A percentile compares a stretch with the other conserved stretches of the same genome.
phyloP scores from a whole-genome alignment of 2,888 invertebrate species.

The Limnephilus lunatus region DNA sequence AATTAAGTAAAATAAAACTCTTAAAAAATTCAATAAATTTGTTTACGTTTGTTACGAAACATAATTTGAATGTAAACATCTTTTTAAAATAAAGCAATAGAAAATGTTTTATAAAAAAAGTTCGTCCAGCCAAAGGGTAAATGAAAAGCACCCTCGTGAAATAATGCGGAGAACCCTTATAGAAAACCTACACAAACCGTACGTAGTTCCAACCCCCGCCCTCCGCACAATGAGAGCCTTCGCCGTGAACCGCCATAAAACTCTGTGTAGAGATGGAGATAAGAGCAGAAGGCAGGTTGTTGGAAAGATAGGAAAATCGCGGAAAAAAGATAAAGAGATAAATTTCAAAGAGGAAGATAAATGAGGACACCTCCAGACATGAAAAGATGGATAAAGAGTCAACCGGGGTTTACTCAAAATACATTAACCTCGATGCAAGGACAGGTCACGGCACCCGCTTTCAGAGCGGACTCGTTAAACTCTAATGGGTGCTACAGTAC shows the following conservation, averaged over 20 bases:
- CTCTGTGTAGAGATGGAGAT: conserved; percentile 6
- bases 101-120: not conserved
- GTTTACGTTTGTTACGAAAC: not conserved
- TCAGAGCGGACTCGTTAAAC: conserved; percentile 6
- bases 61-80: too few species aligned
- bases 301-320: conserved; percentile 41
- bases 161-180: not conserved
- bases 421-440: conserved; percentile 40
- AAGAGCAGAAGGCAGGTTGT: conserved; percentile 27
- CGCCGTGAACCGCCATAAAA: conserved; percentile 17
- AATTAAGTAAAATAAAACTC: too few species aligned
- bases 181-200: not conserved
- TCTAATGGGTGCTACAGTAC: not conserved
- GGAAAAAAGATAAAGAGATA: conserved; percentile 38
- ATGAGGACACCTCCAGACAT: conserved; percentile 42
- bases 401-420: conserved; percentile 21
- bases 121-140: not conserved
- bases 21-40: too few species aligned
- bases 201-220: not conserved
- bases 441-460: conserved; percentile 6
- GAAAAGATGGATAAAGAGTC: conserved; percentile 31
- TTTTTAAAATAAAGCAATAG: not conserved
- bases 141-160: not conserved
- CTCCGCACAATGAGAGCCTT: not conserved
- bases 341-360: conserved; percentile 45